Evolutionary conservation across 2,113 vertebrate genomes (phyloP).

Genomic region (Perognathus longimembris): DNA sequence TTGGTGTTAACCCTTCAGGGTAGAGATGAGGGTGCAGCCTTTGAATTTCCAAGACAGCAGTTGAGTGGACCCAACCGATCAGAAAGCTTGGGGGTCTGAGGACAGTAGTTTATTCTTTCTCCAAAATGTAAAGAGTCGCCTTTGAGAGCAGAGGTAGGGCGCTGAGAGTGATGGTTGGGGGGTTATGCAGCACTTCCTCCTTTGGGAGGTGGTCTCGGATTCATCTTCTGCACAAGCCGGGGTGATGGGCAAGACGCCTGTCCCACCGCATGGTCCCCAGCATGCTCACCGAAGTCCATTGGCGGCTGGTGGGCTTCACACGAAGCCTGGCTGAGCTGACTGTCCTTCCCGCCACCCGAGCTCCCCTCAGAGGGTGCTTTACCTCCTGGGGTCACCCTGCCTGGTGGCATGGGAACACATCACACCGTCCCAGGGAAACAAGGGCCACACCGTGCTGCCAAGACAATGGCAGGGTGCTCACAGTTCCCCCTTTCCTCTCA

Average conservation of each 20-base stretch:
- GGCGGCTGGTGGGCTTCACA: conserved; percentile 31
- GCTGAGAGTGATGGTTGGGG: too few relatives aligned
- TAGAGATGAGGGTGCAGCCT: background rate
- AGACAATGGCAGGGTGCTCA: background rate
- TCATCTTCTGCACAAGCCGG: too few relatives aligned
- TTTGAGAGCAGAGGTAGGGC: background rate
- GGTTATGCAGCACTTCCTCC: too few relatives aligned
- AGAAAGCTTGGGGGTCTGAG: background rate
- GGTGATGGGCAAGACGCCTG: too few relatives aligned
- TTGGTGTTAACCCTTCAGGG: background rate
- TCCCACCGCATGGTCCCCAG: background rate
- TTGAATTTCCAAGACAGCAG: background rate
- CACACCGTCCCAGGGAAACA: background rate
- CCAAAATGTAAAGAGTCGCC: background rate
- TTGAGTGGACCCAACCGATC: background rate
- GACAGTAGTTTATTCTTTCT: too few relatives aligned
- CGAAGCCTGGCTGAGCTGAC: background rate
- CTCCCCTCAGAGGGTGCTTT: background rate
- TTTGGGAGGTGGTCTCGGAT: too few relatives aligned
- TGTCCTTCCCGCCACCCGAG: background rate
- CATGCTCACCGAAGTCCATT: conserved; percentile 57
- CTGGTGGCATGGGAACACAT: background rate
- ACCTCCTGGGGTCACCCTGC: background rate
- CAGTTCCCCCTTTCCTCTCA: background rate
- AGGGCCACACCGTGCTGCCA: background rate